A percentile compares a stretch with the other conserved stretches of the same genome.
Evolutionary conservation across 1,140 invertebrate genomes (phyloP).

Genomic region (Macrobrachium nipponense): DNA sequence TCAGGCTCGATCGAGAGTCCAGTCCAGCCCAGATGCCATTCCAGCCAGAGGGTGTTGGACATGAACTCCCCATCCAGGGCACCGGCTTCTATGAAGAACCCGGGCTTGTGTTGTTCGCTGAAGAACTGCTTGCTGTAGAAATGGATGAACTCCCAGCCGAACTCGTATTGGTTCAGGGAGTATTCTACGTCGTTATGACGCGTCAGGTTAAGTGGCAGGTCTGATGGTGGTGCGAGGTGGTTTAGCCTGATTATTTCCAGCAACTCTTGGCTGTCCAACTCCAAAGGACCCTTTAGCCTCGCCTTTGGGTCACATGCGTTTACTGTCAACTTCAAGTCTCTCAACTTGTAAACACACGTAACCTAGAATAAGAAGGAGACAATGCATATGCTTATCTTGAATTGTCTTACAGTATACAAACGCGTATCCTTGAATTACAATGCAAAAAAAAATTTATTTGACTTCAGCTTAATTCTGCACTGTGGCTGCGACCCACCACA

Average conservation of each 20-base stretch:
- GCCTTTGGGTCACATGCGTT: neutral
- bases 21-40: conserved; percentile 66
- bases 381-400: no score
- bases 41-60: conserved; percentile 68
- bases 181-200: neutral
- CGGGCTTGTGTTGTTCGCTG: conserved; percentile 49
- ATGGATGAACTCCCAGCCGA: conserved; percentile 46
- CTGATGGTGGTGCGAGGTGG: conserved; percentile 44
- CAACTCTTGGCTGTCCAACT: neutral
- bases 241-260: neutral
- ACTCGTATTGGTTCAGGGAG: neutral
- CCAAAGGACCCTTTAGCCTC: conserved; percentile 2
- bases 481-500: no score
- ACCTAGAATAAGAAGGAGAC: no score
- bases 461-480: no score
- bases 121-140: conserved; percentile 42
- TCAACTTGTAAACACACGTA: no score
- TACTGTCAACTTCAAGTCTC: neutral
- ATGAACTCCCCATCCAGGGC: conserved; percentile 67
- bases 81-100: conserved; percentile 68
- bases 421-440: no score
- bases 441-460: no score
- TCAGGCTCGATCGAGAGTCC: conserved; percentile 68
- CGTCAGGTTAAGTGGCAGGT: conserved; percentile 46
- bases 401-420: no score